Evolutionary conservation across 2,113 vertebrate genomes (phyloP), one percentile per base, ranked within the genome.

Genomic region (Vombatus ursinus): DNA sequence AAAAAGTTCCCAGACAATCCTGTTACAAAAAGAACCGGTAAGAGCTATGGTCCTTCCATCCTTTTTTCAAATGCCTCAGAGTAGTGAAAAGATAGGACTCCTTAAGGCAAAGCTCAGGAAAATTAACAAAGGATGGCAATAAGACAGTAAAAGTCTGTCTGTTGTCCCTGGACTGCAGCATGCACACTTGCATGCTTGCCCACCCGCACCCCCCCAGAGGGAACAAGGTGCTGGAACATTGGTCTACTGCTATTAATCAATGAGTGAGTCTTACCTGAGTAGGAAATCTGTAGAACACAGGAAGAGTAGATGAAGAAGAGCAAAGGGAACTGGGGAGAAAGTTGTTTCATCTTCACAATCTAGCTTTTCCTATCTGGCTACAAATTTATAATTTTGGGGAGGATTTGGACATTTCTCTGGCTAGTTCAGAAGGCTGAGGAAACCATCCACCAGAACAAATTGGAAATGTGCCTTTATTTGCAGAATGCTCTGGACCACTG

Each of bases 231-330:
- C 1, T 44, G 7, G 68, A 44, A 44, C 16, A 84, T 44, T 44
- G 68, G 19, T 84, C 19, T 84, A n/a, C 19, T 23, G 6, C 19
- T 44, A 23, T 84, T 19, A 22, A 84, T 84, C 19, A 84, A 23
- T 24, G 89, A 53, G 53, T 50, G 47, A 47, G 7, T 68, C 94
- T 97, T 98, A 98, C 98, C 98, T 97, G 98, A 96, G 52, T 92
- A 92, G 26, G 90, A 89, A 48, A 97, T 93, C 53, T 95, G 98
- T 7, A 97, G 77, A 68, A 94, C 25, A 89, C 97, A 98, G 94
- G 98, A 89, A 77, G 97, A 98, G 96, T 84, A 98, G 94, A 98
- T 31, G 54, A 54, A 54, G 93, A 98, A 53, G 53, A 97, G 12
- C 28, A 50, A 89, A n/a, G 94, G 47, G n/a, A 97, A 91, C 0